These are phyloP conservation scores for Ricordea florida DNA, from an alignment of 92 coral and sea anemone species.

Conservation along the genomic window DNA sequence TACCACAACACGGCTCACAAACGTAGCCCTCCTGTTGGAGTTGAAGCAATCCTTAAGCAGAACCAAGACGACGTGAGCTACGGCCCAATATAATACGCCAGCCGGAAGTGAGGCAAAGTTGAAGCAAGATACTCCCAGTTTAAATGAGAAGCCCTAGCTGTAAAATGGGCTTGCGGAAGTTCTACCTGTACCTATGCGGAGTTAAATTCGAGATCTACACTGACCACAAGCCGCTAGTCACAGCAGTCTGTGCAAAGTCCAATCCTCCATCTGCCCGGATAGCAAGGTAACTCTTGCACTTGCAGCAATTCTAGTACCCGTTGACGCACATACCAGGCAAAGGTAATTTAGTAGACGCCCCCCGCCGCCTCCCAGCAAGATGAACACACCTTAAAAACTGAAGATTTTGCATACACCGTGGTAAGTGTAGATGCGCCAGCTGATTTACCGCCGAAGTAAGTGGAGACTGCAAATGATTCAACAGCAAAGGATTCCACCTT, in stretches of 20 bases:
- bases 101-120: constrained; percentile 48
- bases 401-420: constrained; percentile 61
- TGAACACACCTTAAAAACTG: constrained; percentile 1
- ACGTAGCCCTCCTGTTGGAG: constrained; percentile 57
- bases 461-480: constrained; percentile 7
- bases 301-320: constrained; percentile 51
- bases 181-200: constrained; percentile 42
- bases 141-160: constrained; percentile 60
- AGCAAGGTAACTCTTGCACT: constrained; percentile 62
- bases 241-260: constrained; percentile 9
- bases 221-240: constrained; percentile 44
- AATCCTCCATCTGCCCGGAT: constrained; percentile 53
- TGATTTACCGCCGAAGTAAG: constrained; percentile 40
- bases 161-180: constrained; percentile 60
- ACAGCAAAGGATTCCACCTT: constrained; percentile 39
- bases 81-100: constrained; percentile 72
- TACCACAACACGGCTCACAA: constrained; percentile 29
- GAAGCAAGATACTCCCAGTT: constrained; percentile 70
- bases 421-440: constrained; percentile 40
- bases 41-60: constrained; percentile 61
- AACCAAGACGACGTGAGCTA: constrained; percentile 32
- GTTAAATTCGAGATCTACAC: constrained; percentile 44
- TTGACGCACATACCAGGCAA: constrained; percentile 51
- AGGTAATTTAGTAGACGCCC: constrained; percentile 49
- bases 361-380: constrained; percentile 50